Conservation (phyloP, 2,797 vertebrate species). For the Harpagifer antarcticus region DNA sequence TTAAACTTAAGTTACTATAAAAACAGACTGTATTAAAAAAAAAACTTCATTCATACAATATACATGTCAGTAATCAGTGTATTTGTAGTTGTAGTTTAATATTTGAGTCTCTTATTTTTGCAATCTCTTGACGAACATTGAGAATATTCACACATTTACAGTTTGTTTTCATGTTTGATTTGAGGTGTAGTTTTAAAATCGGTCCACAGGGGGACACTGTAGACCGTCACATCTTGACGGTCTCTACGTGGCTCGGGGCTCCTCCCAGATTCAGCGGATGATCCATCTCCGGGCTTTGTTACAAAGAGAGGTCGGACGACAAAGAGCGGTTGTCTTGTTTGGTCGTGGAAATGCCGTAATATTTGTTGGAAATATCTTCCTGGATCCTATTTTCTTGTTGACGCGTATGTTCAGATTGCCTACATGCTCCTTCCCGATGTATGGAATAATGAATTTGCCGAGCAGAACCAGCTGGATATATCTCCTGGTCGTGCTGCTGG, state of each 20-base stretch:
- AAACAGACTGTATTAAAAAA: too few relatives aligned
- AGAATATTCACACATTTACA: neutral
- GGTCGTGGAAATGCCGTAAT: neutral
- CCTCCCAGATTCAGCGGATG: constrained; percentile 49
- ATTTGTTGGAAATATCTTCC: neutral
- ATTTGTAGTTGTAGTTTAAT: too few relatives aligned
- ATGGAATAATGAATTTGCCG: constrained; percentile 64
- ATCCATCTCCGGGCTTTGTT: constrained; percentile 22
- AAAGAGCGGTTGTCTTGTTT: neutral
- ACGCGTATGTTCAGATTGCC: too few relatives aligned
- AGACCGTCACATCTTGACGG: constrained; percentile 49
- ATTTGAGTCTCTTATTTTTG: too few relatives aligned
- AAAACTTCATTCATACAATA: too few relatives aligned
- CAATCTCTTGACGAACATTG: neutral
- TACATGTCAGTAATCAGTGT: too few relatives aligned
- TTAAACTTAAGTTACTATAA: too few relatives aligned
- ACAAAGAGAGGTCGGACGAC: constrained; percentile 63
- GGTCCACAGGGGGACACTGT: constrained; percentile 39
- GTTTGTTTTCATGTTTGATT: too few relatives aligned
- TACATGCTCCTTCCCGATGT: constrained; percentile 1
- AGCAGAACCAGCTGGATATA: constrained; percentile 62
- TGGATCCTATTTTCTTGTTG: too few relatives aligned
- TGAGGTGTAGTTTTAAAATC: neutral
- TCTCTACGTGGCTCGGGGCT: neutral
- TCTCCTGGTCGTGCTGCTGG: constrained; percentile 62